phyloP scores from a whole-genome alignment of 2,888 invertebrate species.

The Hypena proboscidalis region DNA sequence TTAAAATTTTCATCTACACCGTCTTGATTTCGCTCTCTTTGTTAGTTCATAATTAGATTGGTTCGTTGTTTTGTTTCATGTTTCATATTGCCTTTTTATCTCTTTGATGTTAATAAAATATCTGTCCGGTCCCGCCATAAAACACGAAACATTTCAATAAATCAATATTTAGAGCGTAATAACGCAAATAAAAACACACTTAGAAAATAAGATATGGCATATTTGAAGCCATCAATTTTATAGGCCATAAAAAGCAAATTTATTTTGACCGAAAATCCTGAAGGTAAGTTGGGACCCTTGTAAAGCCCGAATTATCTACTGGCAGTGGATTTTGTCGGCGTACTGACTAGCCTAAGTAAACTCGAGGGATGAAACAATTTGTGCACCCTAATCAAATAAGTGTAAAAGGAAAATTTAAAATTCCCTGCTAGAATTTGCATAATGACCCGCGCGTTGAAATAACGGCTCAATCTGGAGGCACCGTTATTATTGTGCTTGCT shows the following conservation, averaged over 20 bases:
- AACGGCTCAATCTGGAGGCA: slow-evolving; percentile 66
- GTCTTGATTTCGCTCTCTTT: neutral
- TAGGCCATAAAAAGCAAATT: slow-evolving; percentile 39
- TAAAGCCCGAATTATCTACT: slow-evolving; percentile 51
- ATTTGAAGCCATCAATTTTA: slow-evolving; percentile 40
- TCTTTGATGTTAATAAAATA: slow-evolving; percentile 4
- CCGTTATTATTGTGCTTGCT: slow-evolving; percentile 50
- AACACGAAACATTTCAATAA: slow-evolving; percentile 31
- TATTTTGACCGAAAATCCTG: slow-evolving; percentile 42
- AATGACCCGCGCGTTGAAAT: slow-evolving; percentile 56
- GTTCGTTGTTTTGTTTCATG: neutral
- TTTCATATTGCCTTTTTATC: neutral
- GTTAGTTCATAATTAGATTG: neutral
- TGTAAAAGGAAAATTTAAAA: slow-evolving; percentile 69
- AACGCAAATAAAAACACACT: slow-evolving; percentile 38
- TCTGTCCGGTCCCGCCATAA: slow-evolving; percentile 17
- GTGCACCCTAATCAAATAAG: slow-evolving; percentile 75
- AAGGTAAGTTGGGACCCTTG: slow-evolving; percentile 41
- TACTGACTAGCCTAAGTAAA: slow-evolving; percentile 56
- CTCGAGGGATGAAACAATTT: slow-evolving; percentile 69
- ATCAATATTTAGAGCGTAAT: slow-evolving; percentile 40
- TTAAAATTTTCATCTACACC: neutral
- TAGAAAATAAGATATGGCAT: slow-evolving; percentile 35
- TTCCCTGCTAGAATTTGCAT: slow-evolving; percentile 67
- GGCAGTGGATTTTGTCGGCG: slow-evolving; percentile 44